Evolutionary conservation across 2,797 vertebrate genomes (phyloP).

Genomic region (Cossypha polioptera): DNA sequence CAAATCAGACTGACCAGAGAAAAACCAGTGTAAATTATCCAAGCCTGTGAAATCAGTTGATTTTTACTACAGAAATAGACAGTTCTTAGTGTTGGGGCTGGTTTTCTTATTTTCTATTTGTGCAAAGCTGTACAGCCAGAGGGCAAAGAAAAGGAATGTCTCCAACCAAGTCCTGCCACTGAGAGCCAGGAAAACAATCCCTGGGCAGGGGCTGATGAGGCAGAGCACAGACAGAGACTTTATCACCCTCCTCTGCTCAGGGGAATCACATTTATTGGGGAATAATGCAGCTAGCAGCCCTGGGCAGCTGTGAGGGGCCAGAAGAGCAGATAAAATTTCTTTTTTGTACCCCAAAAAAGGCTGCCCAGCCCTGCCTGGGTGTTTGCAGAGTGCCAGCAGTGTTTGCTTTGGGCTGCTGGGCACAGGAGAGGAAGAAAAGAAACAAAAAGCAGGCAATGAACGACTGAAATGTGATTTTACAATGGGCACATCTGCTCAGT

Average conservation of each 20-base stretch:
- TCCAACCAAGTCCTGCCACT: not conserved
- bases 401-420: not conserved
- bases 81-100: not conserved
- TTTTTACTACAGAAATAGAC: not conserved
- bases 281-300: not conserved
- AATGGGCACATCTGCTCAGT: constrained; percentile 10
- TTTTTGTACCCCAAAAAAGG: not conserved
- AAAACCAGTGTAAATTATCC: accelerated
- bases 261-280: accelerated
- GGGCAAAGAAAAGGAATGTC: not conserved
- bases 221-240: not conserved
- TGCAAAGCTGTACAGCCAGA: not conserved
- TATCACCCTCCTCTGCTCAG: not conserved
- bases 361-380: not conserved
- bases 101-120: accelerated
- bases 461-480: not conserved
- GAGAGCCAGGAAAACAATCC: not conserved
- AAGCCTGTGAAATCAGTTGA: not conserved
- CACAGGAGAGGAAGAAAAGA: not conserved
- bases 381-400: not conserved
- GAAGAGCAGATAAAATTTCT: not conserved
- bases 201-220: constrained; percentile 6
- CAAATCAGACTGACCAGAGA: not conserved
- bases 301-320: not conserved
- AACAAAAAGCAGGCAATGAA: not conserved